These are phyloP conservation scores for Peribatodes rhomboidaria DNA, from an alignment of 2,888 invertebrate species.

Conservation along the genomic window DNA sequence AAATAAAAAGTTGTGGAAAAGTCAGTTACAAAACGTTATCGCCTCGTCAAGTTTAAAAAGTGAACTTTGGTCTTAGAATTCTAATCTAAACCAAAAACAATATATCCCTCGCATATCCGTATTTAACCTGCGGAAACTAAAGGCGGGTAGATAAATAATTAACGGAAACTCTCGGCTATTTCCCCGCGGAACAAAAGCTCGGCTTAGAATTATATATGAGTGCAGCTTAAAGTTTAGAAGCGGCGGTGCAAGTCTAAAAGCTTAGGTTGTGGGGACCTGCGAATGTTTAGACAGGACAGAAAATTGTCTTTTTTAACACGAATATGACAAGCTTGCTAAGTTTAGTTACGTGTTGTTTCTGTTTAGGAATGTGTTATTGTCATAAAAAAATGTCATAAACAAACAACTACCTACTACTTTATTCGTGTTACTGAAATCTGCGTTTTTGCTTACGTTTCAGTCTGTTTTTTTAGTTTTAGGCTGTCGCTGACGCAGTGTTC, in stretches of 20 bases:
- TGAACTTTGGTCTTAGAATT: not conserved
- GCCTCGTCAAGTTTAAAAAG: too few species aligned
- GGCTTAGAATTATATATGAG: slow-evolving; percentile 86
- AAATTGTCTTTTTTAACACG: not conserved
- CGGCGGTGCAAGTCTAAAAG: slow-evolving; percentile 85
- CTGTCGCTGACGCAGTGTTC: too few species aligned
- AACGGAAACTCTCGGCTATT: slow-evolving; percentile 81
- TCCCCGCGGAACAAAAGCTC: slow-evolving; percentile 84
- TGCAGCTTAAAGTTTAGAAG: slow-evolving; percentile 85
- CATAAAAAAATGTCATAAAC: too few species aligned
- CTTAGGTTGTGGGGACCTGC: slow-evolving; percentile 64
- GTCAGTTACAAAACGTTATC: too few species aligned
- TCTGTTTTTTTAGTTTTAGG: too few species aligned
- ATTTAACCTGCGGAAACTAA: slow-evolving; percentile 70
- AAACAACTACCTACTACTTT: too few species aligned
- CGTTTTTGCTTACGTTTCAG: too few species aligned
- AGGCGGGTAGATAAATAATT: slow-evolving; percentile 75
- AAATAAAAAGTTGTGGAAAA: too few species aligned
- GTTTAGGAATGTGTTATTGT: too few species aligned
- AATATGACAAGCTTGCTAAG: too few species aligned
- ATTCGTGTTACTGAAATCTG: too few species aligned
- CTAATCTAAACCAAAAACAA: slow-evolving; percentile 46
- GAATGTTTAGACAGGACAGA: slow-evolving; percentile 57
- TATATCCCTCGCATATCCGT: slow-evolving; percentile 41
- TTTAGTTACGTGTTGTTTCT: too few species aligned